Evolutionary conservation across 1,140 invertebrate genomes (phyloP).

Genomic region (Drosophila varians): DNA sequence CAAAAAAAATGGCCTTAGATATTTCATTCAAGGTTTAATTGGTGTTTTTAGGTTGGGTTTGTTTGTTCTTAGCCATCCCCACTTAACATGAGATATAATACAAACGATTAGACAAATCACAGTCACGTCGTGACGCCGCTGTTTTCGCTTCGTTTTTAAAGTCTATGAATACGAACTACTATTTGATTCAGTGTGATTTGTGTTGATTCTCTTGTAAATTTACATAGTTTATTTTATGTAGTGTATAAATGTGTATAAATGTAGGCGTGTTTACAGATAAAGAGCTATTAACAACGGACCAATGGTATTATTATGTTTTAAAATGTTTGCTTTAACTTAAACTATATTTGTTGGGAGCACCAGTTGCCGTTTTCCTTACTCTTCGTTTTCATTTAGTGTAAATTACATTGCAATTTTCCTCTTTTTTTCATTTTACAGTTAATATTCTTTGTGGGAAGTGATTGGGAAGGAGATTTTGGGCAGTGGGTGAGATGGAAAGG

Average conservation of each 20-base stretch:
- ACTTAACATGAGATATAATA: constrained; percentile 10
- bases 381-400: constrained; percentile 3
- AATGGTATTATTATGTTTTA: constrained; percentile 63
- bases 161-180: constrained; percentile 18
- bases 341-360: constrained; percentile 67
- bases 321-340: constrained; percentile 30
- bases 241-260: constrained; percentile 40
- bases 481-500: constrained; percentile 2
- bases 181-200: constrained; percentile 5
- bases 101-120: constrained; percentile 12
- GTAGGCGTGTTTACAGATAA: constrained; percentile 37
- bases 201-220: constrained; percentile 34
- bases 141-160: background rate
- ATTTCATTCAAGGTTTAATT: constrained; percentile 9
- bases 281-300: constrained; percentile 70
- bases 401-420: constrained; percentile 17
- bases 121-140: background rate
- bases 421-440: background rate
- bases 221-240: constrained; percentile 54
- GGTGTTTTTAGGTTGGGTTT: constrained; percentile 1
- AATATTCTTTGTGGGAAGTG: constrained; percentile 6
- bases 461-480: constrained; percentile 18
- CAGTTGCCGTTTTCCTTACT: constrained; percentile 54
- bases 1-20: background rate
- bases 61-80: constrained; percentile 13